These are phyloP conservation scores for Momotus momota DNA, from an alignment of 2,797 vertebrate species.

Conservation along the genomic window DNA sequence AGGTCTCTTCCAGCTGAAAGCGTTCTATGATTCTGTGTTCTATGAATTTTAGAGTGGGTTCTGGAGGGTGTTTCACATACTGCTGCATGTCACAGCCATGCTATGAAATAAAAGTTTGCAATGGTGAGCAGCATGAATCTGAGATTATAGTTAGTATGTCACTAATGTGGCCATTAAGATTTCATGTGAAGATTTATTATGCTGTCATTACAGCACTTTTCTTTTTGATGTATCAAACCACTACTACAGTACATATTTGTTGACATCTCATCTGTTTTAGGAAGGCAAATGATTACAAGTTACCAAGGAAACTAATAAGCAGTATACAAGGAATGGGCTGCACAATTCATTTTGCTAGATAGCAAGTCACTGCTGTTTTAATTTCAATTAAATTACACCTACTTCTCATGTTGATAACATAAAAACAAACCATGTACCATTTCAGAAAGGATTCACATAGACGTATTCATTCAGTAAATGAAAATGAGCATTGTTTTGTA, in stretches of 20 bases:
- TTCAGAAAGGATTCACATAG: neutral
- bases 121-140: neutral
- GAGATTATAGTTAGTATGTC: constrained; percentile 54
- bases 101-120: constrained; percentile 2
- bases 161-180: constrained; percentile 75
- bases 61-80: neutral
- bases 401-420: constrained; percentile 46
- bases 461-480: constrained; percentile 16
- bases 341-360: constrained; percentile 54
- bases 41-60: neutral
- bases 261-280: constrained; percentile 79
- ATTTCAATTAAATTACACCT: constrained; percentile 70
- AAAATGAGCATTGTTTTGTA: neutral
- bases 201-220: constrained; percentile 73
- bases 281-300: constrained; percentile 76
- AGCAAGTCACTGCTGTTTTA: constrained; percentile 63
- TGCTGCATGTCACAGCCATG: neutral
- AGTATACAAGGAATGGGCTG: constrained; percentile 55
- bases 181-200: constrained; percentile 76
- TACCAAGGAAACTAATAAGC: constrained; percentile 79
- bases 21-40: too few species aligned
- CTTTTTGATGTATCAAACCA: constrained; percentile 71
- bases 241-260: constrained; percentile 71
- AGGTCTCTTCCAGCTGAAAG: too few species aligned
- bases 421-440: neutral